phyloP scores from a whole-genome alignment of 2,797 vertebrate genomes.

The Alcedo atthis region DNA sequence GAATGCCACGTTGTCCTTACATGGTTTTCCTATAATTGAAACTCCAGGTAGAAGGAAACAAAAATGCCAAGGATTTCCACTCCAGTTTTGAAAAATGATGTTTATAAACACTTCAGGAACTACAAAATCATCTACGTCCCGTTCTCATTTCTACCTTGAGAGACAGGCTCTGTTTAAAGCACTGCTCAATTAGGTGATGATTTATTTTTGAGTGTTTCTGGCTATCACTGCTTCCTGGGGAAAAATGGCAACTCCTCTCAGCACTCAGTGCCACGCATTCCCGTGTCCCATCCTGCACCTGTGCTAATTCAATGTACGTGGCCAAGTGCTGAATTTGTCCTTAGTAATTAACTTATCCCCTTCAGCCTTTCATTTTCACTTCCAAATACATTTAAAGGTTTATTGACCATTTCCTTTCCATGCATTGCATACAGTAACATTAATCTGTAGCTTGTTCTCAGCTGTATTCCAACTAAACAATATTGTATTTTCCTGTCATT shows the following conservation, averaged over 20 bases:
- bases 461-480: neutral
- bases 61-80: neutral
- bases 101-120: neutral
- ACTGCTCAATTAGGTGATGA: neutral
- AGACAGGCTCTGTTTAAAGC: neutral
- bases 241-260: neutral
- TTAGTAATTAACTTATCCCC: neutral
- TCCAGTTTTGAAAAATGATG: neutral
- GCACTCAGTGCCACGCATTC: neutral
- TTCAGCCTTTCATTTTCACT: neutral
- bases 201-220: conserved; percentile 12
- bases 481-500: neutral
- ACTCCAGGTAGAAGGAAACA: neutral
- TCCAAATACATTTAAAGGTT: neutral
- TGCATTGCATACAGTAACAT: neutral
- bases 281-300: neutral
- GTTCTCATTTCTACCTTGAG: neutral
- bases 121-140: neutral
- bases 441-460: neutral
- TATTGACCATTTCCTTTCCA: neutral
- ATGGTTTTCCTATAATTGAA: neutral
- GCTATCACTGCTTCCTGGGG: conserved; percentile 14
- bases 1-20: neutral
- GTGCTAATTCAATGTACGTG: neutral
- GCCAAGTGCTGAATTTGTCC: neutral